phyloP scores from a whole-genome alignment of 2,113 vertebrate species.

The Tetrao urogallus region DNA sequence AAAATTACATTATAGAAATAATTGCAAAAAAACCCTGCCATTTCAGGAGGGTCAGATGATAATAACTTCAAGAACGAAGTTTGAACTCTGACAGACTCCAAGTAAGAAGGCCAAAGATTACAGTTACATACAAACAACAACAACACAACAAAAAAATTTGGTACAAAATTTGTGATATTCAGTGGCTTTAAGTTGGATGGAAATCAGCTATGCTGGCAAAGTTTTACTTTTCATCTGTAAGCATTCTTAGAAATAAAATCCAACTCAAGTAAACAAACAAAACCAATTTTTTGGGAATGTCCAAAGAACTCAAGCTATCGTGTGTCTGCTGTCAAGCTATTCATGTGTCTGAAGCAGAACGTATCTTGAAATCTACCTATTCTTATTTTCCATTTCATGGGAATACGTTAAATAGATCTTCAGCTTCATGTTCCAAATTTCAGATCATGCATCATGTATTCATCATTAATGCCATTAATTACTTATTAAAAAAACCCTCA shows the following conservation, averaged over 20 bases:
- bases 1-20: neutral
- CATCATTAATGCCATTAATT: neutral
- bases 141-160: neutral
- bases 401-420: neutral
- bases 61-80: fast-evolving
- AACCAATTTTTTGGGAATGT: neutral
- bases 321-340: neutral
- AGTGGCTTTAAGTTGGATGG: neutral
- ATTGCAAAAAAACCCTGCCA: neutral
- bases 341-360: neutral
- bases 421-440: neutral
- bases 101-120: neutral
- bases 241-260: neutral
- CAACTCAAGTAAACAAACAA: neutral
- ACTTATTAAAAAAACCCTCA: neutral
- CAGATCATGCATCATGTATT: neutral
- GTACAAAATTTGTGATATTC: neutral
- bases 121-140: neutral
- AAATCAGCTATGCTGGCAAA: neutral
- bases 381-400: neutral
- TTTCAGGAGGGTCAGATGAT: neutral
- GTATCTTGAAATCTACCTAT: neutral
- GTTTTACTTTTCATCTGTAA: neutral
- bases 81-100: neutral
- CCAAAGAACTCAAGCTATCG: neutral